Evolutionary conservation across 2,113 vertebrate genomes (phyloP).

Genomic region (Osmerus eperlanus): DNA sequence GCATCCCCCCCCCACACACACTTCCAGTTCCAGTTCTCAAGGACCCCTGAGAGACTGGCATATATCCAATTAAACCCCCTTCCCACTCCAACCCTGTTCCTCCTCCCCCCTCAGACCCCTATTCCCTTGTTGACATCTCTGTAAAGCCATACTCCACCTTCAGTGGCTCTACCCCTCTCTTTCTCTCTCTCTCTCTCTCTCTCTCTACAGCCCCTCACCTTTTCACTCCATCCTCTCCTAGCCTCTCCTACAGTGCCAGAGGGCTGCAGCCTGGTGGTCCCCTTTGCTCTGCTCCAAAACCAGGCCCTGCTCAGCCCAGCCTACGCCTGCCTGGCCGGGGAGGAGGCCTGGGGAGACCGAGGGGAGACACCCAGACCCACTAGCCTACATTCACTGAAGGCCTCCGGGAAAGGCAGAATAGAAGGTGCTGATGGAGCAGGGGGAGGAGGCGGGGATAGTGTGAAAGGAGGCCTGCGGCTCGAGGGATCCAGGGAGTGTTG

Average conservation of each 20-base stretch:
- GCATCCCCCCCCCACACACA: conserved; percentile 20
- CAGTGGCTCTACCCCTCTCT: background rate
- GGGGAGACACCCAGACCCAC: conserved; percentile 40
- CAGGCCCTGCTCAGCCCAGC: background rate
- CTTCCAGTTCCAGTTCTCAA: conserved; percentile 39
- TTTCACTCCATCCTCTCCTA: background rate
- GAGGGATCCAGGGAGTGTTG: no score
- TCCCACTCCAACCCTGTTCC: conserved; percentile 16
- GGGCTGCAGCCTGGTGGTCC: background rate
- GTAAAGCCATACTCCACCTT: background rate
- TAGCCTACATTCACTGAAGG: conserved; percentile 51
- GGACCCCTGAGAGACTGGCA: conserved; percentile 51
- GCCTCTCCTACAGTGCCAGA: background rate
- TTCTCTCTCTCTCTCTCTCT: background rate
- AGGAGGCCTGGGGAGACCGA: no score
- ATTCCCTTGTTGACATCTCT: background rate
- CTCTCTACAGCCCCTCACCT: conserved; percentile 16
- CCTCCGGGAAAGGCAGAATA: conserved; percentile 10
- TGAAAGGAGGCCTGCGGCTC: background rate
- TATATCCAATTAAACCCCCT: conserved; percentile 51
- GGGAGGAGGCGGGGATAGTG: conserved; percentile 9
- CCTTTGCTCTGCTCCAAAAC: background rate
- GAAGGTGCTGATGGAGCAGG: background rate
- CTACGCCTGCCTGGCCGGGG: background rate
- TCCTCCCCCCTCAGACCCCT: background rate